Evolutionary conservation across 2,113 vertebrate species (phyloP).

Genomic region (Ptilorrhoa leucosticta): DNA sequence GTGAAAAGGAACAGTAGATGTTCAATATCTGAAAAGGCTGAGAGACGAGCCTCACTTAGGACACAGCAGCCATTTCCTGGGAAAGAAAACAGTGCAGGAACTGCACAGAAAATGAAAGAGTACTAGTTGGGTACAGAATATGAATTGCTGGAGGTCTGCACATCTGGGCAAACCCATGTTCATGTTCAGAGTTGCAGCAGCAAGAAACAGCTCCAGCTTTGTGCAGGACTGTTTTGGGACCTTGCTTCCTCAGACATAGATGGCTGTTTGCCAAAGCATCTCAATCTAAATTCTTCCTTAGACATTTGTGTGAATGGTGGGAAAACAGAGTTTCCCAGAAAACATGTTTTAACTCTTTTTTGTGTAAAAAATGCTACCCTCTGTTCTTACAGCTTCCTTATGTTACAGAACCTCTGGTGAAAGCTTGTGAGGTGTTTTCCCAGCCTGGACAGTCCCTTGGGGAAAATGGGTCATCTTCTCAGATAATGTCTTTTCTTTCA

Average conservation of each 20-base stretch:
- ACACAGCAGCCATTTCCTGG: neutral
- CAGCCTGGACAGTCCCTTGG: neutral
- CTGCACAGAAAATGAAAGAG: neutral
- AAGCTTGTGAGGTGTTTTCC: neutral
- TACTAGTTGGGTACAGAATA: neutral
- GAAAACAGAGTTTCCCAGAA: neutral
- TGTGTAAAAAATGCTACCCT: neutral
- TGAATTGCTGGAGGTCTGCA: neutral
- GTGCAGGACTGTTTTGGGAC: neutral
- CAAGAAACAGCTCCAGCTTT: neutral
- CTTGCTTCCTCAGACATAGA: neutral
- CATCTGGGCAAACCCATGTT: neutral
- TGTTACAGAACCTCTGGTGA: neutral
- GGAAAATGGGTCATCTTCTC: neutral
- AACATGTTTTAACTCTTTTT: neutral
- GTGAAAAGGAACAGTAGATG: neutral
- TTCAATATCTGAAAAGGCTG: neutral
- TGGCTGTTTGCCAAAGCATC: neutral
- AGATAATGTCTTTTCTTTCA: neutral
- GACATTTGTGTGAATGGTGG: neutral
- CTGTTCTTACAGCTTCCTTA: neutral
- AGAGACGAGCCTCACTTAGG: neutral
- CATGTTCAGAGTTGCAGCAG: neutral
- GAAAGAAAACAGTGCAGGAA: neutral
- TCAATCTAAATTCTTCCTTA: neutral